These are phyloP conservation scores for Spizella passerina DNA, from an alignment of 2,797 vertebrate genomes.

Conservation along the genomic window DNA sequence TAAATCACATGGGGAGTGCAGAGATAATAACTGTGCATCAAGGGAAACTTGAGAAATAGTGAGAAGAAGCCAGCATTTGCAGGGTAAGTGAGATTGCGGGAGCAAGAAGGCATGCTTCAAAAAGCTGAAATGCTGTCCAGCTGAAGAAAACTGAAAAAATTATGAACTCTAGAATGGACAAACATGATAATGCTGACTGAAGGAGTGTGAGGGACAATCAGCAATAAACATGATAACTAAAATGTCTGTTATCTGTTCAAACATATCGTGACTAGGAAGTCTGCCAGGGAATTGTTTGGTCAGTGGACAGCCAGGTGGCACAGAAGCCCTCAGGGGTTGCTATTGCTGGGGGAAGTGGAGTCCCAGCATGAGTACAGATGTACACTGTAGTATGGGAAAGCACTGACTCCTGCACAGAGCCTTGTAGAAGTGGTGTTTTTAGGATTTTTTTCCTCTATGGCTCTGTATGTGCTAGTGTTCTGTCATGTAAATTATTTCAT, in stretches of 20 bases:
- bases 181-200: not conserved
- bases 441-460: too few relatives aligned
- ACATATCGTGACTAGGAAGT: not conserved
- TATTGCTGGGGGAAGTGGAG: not conserved
- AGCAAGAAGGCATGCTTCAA: not conserved
- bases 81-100: not conserved
- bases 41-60: not conserved
- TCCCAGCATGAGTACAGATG: not conserved
- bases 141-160: not conserved
- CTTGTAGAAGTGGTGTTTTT: accelerated
- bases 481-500: not conserved
- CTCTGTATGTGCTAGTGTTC: not conserved
- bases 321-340: not conserved
- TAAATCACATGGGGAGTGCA: not conserved
- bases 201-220: not conserved
- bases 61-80: not conserved
- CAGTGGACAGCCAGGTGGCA: not conserved
- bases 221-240: not conserved
- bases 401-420: not conserved
- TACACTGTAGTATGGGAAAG: too few relatives aligned
- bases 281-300: not conserved
- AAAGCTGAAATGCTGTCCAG: not conserved
- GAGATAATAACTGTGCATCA: not conserved
- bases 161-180: not conserved
- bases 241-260: not conserved